Base-by-base conservation (phyloP, 2,888 invertebrate species). In the Dorcus hopei region DNA sequence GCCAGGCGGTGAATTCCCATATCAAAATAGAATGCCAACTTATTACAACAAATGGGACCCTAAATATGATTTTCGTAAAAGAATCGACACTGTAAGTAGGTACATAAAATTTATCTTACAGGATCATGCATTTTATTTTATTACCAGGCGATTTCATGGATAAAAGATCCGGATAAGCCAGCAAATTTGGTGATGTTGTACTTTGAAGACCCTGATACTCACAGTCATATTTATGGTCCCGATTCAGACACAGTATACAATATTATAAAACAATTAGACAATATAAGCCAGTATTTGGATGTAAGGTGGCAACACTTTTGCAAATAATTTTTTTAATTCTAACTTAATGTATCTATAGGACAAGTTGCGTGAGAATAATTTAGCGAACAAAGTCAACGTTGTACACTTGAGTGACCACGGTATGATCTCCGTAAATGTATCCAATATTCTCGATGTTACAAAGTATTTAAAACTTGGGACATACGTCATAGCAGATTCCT, bases 401-500 rank as follows among this genome's bases (percentile, higher is more conserved):
- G 81, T 90, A 56, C 81, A 90, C 61, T 74, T 89, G 45, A 88
- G 88, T 75, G 90, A 90, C 75, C 91, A 91, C 75, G 90, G 91
- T 11, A 87, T 89, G 85, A 73, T 81, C 2, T 75, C 79, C 26
- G 84, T 88, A 0, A 80, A 75, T 1, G 75, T 80, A 11, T 73
- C 80, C 3, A 75, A 79, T 63, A 82, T 86, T 65, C 82, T 87
- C 39, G 81, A 86, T 72, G 73, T 86, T 19, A 80, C 81, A 0
- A 74, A 80, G 38, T 82, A 80, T 65, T 73, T 86, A 39, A 77
- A 77, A 60, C 73, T 78, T 45, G 74, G 74, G 6, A 79, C 81
- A n/a, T 86, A 82, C 68, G 69, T 70, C 19, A 71, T 77, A 42
- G 80, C 81, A 60, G 84, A 83, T 2, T 73, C 79, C 0, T 81